phyloP scores from a whole-genome alignment of 2,888 invertebrate species.

The Gibbula magus region DNA sequence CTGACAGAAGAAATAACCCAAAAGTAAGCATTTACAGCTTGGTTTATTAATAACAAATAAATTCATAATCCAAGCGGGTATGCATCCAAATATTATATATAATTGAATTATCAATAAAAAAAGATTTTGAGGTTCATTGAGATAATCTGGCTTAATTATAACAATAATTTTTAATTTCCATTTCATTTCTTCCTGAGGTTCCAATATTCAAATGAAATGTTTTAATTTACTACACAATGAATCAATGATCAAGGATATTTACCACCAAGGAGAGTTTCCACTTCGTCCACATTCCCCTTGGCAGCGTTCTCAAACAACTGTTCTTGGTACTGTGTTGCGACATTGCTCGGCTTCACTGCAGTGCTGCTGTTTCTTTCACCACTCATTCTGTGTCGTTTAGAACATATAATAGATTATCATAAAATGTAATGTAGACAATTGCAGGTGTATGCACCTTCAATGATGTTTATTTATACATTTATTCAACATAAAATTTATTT shows the following conservation, averaged over 20 bases:
- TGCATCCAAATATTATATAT: too few species aligned
- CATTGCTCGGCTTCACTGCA: constrained; percentile 1
- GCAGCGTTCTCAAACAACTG: constrained; percentile 60
- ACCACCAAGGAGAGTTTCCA: constrained; percentile 55
- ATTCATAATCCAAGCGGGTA: too few species aligned
- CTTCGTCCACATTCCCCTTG: constrained; percentile 53
- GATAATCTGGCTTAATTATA: not conserved
- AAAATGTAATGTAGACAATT: not conserved
- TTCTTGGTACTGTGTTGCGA: constrained; percentile 48
- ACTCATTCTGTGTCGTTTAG: not conserved
- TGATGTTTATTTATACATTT: not conserved
- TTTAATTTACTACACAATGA: not conserved
- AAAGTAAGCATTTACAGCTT: too few species aligned
- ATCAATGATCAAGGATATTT: not conserved
- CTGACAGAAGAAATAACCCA: too few species aligned
- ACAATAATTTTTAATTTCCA: not conserved
- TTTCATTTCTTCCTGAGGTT: not conserved
- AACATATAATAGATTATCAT: not conserved
- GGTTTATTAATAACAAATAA: too few species aligned
- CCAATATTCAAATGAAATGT: not conserved
- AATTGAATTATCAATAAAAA: too few species aligned
- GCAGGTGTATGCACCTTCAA: not conserved
- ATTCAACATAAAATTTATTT: not conserved
- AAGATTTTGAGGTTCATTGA: too few species aligned
- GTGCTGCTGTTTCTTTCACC: not conserved